Conservation (phyloP, 2,888 invertebrate genomes). For the Phorcus lineatus region DNA sequence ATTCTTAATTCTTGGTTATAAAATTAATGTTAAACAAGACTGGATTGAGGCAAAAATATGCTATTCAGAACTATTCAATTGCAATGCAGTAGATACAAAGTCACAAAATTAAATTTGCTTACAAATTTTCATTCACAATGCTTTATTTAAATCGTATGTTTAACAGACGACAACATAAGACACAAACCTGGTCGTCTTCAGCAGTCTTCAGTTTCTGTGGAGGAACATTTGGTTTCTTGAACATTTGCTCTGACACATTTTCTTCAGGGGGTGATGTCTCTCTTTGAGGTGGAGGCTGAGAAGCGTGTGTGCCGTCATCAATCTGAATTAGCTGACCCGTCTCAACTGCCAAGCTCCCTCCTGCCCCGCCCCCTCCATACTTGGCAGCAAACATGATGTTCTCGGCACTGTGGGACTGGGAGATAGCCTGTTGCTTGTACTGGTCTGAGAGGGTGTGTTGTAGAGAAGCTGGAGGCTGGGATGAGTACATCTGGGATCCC, state of each 20-base stretch:
- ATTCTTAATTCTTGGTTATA: no score
- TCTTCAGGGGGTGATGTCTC: slow-evolving; percentile 21
- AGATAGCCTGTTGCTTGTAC: slow-evolving; percentile 16
- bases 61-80: no score
- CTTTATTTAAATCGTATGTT: no score
- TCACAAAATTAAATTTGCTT: no score
- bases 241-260: slow-evolving; percentile 25
- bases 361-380: slow-evolving; percentile 16
- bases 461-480: slow-evolving; percentile 26
- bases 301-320: slow-evolving; percentile 30
- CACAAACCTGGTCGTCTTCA: slow-evolving; percentile 25
- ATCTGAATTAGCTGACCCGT: slow-evolving; percentile 46
- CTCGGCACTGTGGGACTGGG: slow-evolving; percentile 23
- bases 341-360: slow-evolving; percentile 29
- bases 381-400: neutral
- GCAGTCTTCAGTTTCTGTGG: slow-evolving; percentile 29
- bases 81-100: no score
- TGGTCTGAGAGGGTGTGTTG: slow-evolving; percentile 22
- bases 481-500: slow-evolving; percentile 19
- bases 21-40: no score
- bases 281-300: slow-evolving; percentile 6
- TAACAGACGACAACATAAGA: no score
- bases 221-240: slow-evolving; percentile 37
- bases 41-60: no score
- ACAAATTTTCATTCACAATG: no score